Percentiles rank a stretch among this genome's conserved stretches.
phyloP scores from a whole-genome alignment of 2,888 invertebrate genomes.

The Drosophila prolongata region DNA sequence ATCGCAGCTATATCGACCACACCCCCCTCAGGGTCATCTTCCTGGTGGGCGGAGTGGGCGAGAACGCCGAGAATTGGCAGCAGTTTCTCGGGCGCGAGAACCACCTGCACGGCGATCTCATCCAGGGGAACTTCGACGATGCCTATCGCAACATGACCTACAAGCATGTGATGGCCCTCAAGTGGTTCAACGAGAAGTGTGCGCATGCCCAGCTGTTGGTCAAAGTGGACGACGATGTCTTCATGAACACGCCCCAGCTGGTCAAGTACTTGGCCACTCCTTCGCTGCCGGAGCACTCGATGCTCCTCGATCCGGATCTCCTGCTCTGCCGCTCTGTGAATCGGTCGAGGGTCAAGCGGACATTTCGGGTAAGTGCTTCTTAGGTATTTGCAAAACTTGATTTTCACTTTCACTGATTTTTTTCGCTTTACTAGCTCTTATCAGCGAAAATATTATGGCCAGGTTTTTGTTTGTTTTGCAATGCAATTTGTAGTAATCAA shows the following conservation, averaged over 20 bases:
- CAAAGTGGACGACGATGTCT: constrained; percentile 92
- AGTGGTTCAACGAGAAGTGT: constrained; percentile 91
- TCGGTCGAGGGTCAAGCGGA: constrained; percentile 86
- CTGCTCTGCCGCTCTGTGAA: constrained; percentile 87
- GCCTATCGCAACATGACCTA: constrained; percentile 93
- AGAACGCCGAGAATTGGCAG: constrained; percentile 82
- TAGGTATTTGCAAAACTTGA: not conserved
- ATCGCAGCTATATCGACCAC: constrained; percentile 82
- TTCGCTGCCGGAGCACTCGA: constrained; percentile 39
- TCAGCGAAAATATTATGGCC: too few relatives aligned
- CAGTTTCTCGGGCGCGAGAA: constrained; percentile 86
- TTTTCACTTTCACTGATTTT: too few relatives aligned
- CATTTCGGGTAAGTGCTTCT: constrained; percentile 84
- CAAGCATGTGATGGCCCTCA: constrained; percentile 92
- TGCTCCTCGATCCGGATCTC: constrained; percentile 85
- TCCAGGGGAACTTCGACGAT: constrained; percentile 91
- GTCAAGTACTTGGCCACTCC: constrained; percentile 85
- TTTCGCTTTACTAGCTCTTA: too few relatives aligned
- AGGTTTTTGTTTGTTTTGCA: too few relatives aligned
- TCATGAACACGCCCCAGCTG: constrained; percentile 88
- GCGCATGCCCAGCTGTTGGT: constrained; percentile 88
- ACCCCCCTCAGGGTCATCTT: constrained; percentile 88
- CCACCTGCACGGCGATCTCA: constrained; percentile 87
- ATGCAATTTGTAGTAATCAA: too few relatives aligned
- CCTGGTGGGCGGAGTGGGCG: constrained; percentile 87